Conservation (phyloP, 2,888 invertebrate genomes). For the Abrostola tripartita region DNA sequence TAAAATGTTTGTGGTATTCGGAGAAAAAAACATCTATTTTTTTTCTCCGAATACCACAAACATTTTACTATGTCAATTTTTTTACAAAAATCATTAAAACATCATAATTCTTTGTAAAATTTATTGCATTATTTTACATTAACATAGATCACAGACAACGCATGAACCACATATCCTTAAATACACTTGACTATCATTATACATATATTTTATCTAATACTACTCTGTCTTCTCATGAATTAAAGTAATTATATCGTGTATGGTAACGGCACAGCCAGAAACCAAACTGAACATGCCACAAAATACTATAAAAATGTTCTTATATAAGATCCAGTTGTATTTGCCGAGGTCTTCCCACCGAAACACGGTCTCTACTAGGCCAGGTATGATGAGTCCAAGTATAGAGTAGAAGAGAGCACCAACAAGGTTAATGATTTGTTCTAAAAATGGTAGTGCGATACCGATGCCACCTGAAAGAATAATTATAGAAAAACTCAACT, state of each 20-base stretch:
- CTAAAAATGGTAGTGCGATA: conserved; percentile 89
- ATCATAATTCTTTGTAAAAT: conserved; percentile 16
- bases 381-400: conserved; percentile 93
- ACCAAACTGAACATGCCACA: conserved; percentile 90
- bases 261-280: conserved; percentile 87
- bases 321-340: conserved; percentile 91
- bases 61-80: too few relatives aligned
- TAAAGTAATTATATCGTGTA: conserved; percentile 73
- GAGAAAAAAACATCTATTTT: too few relatives aligned
- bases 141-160: conserved; percentile 30
- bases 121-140: conserved; percentile 25
- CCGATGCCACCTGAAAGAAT: conserved; percentile 89
- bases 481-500: neutral
- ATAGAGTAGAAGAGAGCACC: conserved; percentile 90
- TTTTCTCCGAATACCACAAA: too few relatives aligned
- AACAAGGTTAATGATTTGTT: conserved; percentile 83
- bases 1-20: too few relatives aligned
- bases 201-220: neutral
- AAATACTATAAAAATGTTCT: conserved; percentile 89
- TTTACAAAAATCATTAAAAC: neutral
- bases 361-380: conserved; percentile 91
- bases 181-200: conserved; percentile 1
- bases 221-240: conserved; percentile 82
- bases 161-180: neutral
- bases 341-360: conserved; percentile 91